Base-by-base conservation (phyloP, 2,888 invertebrate species). In the Ligdia adustata region DNA sequence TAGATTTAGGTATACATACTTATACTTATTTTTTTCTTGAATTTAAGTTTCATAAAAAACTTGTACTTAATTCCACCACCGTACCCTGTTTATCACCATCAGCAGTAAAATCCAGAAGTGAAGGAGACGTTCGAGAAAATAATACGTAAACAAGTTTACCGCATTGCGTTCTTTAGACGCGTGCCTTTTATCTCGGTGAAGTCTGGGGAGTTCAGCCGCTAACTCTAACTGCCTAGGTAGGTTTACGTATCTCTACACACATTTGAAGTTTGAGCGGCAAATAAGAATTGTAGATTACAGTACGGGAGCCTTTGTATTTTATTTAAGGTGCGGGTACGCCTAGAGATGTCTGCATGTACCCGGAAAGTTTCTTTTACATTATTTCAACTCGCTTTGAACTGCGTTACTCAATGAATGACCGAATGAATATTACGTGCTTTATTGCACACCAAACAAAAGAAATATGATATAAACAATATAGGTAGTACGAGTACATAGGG, bases 141-240 rank as follows among this genome's bases (percentile, higher is more conserved):
- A 18, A 9, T 24, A 22, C 34, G 5, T 26, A 26, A 35, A 37
- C 32, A 31, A 9, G 24, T 37, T 16, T 38, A 48, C 48, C 48
- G 48, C 48, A 48, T 28, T 48, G 48, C 48, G 48, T 48, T 48
- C 11, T 35, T 24, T 22, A 13, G 33, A 22, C 26, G 28, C 20
- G 38, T 18, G 37, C 18, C 39, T 29, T 38, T 49, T 44, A 49
- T 39, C 43, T 31, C 37, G 9, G n/a, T n/a, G 31, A 32, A 42
- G 39, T 20, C 20, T 34, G 34, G 11, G 14, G 40, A 33, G 33
- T 42, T 47, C 41, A 35, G 31, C 35, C 40, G 35, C 40, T 24
- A 11, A 24, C 32, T 32, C n/a, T 12, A 26, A 34, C 16, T n/a
- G n/a, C n/a, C n/a, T 38, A 34, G 28, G 16, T 14, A 11, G 29